Conservation (phyloP, 2,797 vertebrate genomes). For the Labeo calbasu region DNA sequence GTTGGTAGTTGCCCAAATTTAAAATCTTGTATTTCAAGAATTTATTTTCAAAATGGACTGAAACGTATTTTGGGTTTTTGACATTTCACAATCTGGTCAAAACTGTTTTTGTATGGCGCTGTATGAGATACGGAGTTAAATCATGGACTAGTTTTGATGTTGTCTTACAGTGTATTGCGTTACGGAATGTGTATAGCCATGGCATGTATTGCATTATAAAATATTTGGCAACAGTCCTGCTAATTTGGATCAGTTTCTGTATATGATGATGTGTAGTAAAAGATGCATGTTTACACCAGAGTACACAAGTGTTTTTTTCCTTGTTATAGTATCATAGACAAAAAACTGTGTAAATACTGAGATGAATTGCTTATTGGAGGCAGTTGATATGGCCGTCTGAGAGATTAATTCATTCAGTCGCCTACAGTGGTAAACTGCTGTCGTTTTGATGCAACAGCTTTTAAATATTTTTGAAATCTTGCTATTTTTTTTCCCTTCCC, state of each 20-base stretch:
- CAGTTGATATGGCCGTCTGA: not conserved
- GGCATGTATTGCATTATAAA: not conserved
- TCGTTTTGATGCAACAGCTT: constrained; percentile 22
- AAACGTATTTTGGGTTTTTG: not conserved
- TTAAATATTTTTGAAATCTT: not conserved
- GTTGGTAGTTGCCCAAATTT: not conserved
- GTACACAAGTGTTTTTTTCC: not conserved
- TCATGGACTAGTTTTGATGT: not conserved
- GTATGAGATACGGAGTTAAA: not conserved
- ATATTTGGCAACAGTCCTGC: not conserved
- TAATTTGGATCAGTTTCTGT: constrained; percentile 18
- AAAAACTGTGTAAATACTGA: not conserved
- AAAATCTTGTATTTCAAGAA: not conserved
- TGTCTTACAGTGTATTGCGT: not conserved
- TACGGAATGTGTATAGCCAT: not conserved
- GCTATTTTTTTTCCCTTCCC: not conserved
- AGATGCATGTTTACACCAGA: not conserved
- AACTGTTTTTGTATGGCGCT: not conserved
- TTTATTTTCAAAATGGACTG: not conserved
- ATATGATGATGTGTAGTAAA: not conserved
- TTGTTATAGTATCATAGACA: not conserved
- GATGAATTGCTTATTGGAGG: not conserved
- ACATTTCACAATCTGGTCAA: not conserved
- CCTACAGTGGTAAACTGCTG: constrained; percentile 12
- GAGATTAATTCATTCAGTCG: constrained; percentile 10